Conservation (phyloP, 2,888 invertebrate species). For the Acronicta alni region DNA sequence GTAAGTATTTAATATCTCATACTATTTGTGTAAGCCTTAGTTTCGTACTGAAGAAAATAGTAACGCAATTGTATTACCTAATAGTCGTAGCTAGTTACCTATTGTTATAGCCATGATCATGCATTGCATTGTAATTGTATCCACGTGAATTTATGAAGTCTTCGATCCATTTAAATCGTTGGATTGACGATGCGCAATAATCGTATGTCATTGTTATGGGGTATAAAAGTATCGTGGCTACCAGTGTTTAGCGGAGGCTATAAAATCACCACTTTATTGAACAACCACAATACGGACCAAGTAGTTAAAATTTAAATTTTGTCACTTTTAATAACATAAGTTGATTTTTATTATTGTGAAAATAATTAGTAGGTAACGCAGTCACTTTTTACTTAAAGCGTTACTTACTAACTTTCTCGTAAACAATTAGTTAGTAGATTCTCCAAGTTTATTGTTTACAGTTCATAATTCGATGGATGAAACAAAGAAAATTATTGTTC, state of each 20-base stretch:
- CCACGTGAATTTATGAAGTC: slow-evolving; percentile 58
- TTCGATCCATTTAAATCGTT: slow-evolving; percentile 62
- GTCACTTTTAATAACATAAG: slow-evolving; percentile 7
- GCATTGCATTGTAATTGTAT: slow-evolving; percentile 53
- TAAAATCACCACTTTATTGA: slow-evolving; percentile 64
- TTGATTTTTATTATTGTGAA: too few relatives aligned
- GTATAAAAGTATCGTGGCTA: slow-evolving; percentile 72
- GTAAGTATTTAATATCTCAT: not conserved
- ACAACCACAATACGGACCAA: slow-evolving; percentile 36
- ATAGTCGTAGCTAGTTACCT: not conserved
- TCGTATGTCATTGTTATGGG: slow-evolving; percentile 78
- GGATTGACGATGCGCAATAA: slow-evolving; percentile 69
- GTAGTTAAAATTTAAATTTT: slow-evolving; percentile 36
- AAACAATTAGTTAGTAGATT: too few relatives aligned
- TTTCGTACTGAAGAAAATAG: not conserved
- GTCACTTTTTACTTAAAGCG: too few relatives aligned
- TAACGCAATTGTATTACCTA: not conserved
- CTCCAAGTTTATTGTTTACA: too few relatives aligned
- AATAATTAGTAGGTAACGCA: too few relatives aligned
- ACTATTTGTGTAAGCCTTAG: not conserved
- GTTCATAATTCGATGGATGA: too few relatives aligned
- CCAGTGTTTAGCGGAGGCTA: slow-evolving; percentile 68
- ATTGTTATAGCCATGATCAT: not conserved
- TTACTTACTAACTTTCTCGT: too few relatives aligned
- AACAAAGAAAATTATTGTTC: too few relatives aligned